Conservation (phyloP, 2,888 invertebrate species). For the Bellardia pandia region DNA sequence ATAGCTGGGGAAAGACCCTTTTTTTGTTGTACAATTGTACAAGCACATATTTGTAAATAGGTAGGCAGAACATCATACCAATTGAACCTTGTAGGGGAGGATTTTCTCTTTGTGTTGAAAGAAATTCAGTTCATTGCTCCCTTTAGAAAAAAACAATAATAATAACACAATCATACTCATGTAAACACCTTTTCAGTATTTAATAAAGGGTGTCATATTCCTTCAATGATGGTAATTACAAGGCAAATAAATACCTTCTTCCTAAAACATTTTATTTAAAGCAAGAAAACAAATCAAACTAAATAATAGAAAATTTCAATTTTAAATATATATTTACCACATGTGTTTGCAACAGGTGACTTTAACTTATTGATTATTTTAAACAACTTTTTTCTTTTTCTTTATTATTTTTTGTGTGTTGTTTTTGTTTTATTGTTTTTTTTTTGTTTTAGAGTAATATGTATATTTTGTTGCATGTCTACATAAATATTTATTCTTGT, state of each 20-base stretch:
- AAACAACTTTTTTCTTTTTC: background rate
- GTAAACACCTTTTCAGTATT: conserved; percentile 6
- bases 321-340: background rate
- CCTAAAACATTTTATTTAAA: background rate
- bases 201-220: background rate
- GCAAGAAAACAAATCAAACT: background rate
- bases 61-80: background rate
- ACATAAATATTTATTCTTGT: conserved; percentile 5
- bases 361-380: background rate
- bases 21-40: background rate
- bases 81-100: conserved; percentile 46
- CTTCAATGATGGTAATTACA: background rate
- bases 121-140: conserved; percentile 14
- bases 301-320: no score
- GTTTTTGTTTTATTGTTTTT: background rate
- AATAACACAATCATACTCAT: background rate
- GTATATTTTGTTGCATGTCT: background rate
- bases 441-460: background rate
- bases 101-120: background rate
- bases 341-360: conserved; percentile 1
- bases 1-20: conserved; percentile 53
- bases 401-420: background rate
- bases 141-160: background rate
- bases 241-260: background rate
- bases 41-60: conserved; percentile 20